Percentiles rank a stretch among this genome's conserved stretches.
phyloP scores from a whole-genome alignment of 37 sponge, comb jelly and placozoan species.

The Spongia lamella region DNA sequence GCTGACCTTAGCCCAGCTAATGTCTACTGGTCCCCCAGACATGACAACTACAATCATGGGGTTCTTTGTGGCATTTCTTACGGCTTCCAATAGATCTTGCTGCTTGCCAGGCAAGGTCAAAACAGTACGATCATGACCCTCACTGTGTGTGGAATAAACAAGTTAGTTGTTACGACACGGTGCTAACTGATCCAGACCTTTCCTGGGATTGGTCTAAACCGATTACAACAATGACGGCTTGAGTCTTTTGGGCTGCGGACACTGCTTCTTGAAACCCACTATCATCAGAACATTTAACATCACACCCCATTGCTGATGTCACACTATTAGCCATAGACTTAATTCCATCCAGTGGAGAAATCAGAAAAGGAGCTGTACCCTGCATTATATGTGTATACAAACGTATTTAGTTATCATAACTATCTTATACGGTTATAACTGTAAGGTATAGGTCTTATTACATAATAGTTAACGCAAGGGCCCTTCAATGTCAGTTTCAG shows the following conservation, averaged over 20 bases:
- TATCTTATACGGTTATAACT: too few relatives aligned
- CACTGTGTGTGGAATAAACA: slow-evolving; percentile 23
- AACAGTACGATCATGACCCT: slow-evolving; percentile 70
- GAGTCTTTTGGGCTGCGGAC: slow-evolving; percentile 41
- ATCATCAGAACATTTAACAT: slow-evolving; percentile 52
- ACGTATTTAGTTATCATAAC: too few relatives aligned
- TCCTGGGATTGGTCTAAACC: slow-evolving; percentile 65
- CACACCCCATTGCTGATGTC: slow-evolving; percentile 55
- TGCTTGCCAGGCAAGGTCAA: slow-evolving; percentile 71
- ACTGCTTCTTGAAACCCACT: slow-evolving; percentile 63
- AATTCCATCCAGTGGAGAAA: slow-evolving; percentile 68
- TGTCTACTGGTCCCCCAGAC: slow-evolving; percentile 83
- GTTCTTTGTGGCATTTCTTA: slow-evolving; percentile 16
- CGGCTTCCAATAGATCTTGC: slow-evolving; percentile 35
- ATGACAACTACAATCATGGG: slow-evolving; percentile 70
- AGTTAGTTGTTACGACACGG: too few relatives aligned
- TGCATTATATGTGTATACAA: slow-evolving; percentile 5
- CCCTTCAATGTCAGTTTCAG: too few relatives aligned
- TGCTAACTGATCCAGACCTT: slow-evolving; percentile 25
- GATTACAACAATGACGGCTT: slow-evolving; percentile 67
- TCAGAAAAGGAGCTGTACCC: slow-evolving; percentile 76
- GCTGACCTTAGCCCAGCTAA: slow-evolving; percentile 59
- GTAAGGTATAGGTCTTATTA: too few relatives aligned
- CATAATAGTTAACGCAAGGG: too few relatives aligned
- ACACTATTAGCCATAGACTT: slow-evolving; percentile 32